These are phyloP conservation scores for Bos indicus DNA, from an alignment of 2,113 vertebrate species.

Conservation along the genomic window DNA sequence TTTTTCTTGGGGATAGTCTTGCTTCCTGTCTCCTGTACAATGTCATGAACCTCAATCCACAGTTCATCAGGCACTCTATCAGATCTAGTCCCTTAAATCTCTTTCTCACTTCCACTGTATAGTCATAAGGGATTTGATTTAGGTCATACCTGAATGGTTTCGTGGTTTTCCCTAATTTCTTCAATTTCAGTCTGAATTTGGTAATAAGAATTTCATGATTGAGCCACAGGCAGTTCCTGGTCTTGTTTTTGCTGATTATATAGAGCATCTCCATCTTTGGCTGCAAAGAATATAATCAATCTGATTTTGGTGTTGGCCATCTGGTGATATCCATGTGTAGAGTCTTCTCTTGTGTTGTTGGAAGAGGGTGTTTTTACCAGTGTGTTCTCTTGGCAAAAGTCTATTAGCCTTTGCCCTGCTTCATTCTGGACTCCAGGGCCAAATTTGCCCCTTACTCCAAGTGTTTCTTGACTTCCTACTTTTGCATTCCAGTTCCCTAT, in stretches of 20 bases:
- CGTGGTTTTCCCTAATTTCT: not conserved
- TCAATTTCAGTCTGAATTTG: not conserved
- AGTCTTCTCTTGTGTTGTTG: not conserved
- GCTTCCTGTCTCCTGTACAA: not conserved
- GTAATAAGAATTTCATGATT: not conserved
- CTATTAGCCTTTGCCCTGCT: not conserved
- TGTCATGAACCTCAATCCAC: rapidly evolving
- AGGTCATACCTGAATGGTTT: not conserved
- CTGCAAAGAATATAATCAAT: not conserved
- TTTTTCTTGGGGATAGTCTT: not conserved
- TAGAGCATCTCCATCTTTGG: not conserved
- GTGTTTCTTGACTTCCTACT: not conserved
- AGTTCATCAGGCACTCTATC: not conserved
- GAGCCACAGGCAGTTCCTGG: not conserved
- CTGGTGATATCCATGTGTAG: not conserved
- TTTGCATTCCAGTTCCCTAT: not conserved
- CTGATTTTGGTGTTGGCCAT: not conserved
- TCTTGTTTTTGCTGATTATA: not conserved
- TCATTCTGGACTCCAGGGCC: not conserved
- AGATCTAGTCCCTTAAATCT: not conserved
- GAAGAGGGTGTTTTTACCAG: not conserved
- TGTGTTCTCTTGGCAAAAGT: not conserved
- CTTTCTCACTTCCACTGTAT: not conserved
- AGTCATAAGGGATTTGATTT: not conserved
- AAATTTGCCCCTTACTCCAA: not conserved